A percentile compares a stretch with the other conserved stretches of the same genome.
Evolutionary conservation across 2,888 invertebrate species (phyloP).

Genomic region (Deilephila porcellus): DNA sequence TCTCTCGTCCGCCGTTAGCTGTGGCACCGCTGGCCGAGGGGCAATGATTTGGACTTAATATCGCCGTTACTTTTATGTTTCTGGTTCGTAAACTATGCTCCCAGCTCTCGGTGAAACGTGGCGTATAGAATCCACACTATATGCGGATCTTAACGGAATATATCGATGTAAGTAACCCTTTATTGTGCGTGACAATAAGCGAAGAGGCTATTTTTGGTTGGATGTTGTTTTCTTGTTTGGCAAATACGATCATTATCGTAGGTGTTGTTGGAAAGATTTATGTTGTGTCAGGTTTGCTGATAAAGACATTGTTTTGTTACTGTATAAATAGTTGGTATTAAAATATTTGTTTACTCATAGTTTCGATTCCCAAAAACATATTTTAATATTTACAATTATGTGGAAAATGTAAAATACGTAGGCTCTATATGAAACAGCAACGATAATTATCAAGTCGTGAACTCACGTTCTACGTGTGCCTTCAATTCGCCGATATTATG

Average conservation of each 20-base stretch:
- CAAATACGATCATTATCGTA: no score
- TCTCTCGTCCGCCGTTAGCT: not conserved
- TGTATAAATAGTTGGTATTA: no score
- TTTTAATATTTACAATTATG: not conserved
- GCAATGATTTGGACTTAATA: conserved; percentile 48
- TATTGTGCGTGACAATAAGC: conserved; percentile 13
- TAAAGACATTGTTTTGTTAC: not conserved
- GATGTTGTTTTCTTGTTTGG: not conserved
- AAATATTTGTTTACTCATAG: no score
- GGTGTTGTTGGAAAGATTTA: no score
- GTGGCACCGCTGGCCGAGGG: conserved; percentile 39
- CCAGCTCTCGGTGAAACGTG: conserved; percentile 37
- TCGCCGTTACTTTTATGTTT: conserved; percentile 50
- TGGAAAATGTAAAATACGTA: not conserved
- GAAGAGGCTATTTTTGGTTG: not conserved
- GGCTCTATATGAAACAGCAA: not conserved
- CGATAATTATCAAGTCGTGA: conserved; percentile 3
- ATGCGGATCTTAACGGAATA: conserved; percentile 23
- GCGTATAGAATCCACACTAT: conserved; percentile 36
- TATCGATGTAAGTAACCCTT: conserved; percentile 30
- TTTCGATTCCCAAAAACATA: not conserved
- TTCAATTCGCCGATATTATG: conserved; percentile 43
- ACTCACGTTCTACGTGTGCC: conserved; percentile 35
- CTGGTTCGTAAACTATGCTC: conserved; percentile 50
- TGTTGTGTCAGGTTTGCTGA: not conserved